phyloP scores from a whole-genome alignment of 2,888 invertebrate genomes.

The Apantesis nais region DNA sequence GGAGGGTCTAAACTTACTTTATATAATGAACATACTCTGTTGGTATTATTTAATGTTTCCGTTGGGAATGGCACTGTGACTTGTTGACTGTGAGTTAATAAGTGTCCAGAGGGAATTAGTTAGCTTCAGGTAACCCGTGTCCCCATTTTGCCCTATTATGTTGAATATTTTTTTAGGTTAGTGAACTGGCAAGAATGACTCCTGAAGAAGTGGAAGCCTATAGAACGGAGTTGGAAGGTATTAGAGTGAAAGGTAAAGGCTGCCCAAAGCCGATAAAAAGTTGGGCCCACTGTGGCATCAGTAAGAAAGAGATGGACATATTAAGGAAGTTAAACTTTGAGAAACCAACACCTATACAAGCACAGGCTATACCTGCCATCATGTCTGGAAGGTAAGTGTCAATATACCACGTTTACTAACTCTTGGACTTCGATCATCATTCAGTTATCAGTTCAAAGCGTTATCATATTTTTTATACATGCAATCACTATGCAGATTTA shows the following conservation, averaged over 20 bases:
- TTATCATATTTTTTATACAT: too few species aligned
- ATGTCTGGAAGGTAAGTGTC: slow-evolving; percentile 93
- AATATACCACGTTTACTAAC: background rate
- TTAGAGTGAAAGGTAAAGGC: slow-evolving; percentile 97
- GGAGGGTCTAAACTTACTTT: too few species aligned
- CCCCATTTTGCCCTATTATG: background rate
- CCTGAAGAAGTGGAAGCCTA: slow-evolving; percentile 94
- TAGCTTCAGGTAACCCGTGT: background rate
- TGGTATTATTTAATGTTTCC: too few species aligned
- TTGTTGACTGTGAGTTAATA: too few species aligned
- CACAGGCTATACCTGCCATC: slow-evolving; percentile 98
- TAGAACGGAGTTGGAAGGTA: slow-evolving; percentile 96
- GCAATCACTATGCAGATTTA: too few species aligned
- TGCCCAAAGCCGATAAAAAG: slow-evolving; percentile 97
- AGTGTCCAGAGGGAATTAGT: too few species aligned
- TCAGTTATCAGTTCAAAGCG: background rate
- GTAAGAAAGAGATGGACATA: slow-evolving; percentile 96
- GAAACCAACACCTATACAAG: slow-evolving; percentile 99
- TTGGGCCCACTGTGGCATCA: slow-evolving; percentile 99
- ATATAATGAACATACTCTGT: too few species aligned
- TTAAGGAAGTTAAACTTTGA: slow-evolving; percentile 96
- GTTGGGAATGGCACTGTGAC: too few species aligned
- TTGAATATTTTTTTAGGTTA: slow-evolving; percentile 88
- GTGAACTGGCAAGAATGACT: slow-evolving; percentile 97
- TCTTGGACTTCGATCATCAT: background rate